Evolutionary conservation across 2,797 vertebrate species (phyloP), one percentile per base, ranked within the genome.

Genomic region (Sylvia borin): DNA sequence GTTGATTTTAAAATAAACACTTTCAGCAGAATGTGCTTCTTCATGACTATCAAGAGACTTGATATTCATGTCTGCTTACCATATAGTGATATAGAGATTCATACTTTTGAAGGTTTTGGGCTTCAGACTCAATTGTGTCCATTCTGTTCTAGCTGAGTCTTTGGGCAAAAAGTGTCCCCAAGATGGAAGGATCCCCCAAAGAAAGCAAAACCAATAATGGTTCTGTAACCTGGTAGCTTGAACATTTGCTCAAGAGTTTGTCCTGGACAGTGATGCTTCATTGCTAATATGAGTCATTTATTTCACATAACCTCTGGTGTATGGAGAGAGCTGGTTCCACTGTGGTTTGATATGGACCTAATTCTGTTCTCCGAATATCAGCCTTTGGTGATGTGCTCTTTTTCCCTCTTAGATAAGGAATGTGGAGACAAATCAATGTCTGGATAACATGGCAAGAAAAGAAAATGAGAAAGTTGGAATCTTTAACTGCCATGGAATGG

Each of bases 391-490:
- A 87, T 90, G 13, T 88, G 16, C 10, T 97, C 72, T 90, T 85
- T 95, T 65, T 92, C 85, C 26, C 58, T 84, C 67, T 58, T 92
- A 99, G 99, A 99, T 99, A 95, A 98, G 99, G 94, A 99, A 99
- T n/a, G 99, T 99, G 94, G 99, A 99, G 97, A 99, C 99, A 79
- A 99, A 99, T 97, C 99, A 99, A 88, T 99, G 99, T 97, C 98
- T 99, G 97, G 99, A 99, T 98, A 99, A 99, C 97, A 99, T 99
- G 99, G 99, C 99, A 92, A 99, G 99, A 93, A 99, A 99, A 96
- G 99, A 99, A 97, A 99, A 99, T n/a, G 99, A 99, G 97, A 99
- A 99, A 98, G 99, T 99, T 87, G 99, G 99, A 96, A 99, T 99
- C 96, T 99, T 99, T 96, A 99, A 99, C 97, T 99, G 99, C 95